Evolutionary conservation across 2,888 invertebrate genomes (phyloP), one percentile per base, ranked within the genome.

Genomic region (Celastrina argiolus): DNA sequence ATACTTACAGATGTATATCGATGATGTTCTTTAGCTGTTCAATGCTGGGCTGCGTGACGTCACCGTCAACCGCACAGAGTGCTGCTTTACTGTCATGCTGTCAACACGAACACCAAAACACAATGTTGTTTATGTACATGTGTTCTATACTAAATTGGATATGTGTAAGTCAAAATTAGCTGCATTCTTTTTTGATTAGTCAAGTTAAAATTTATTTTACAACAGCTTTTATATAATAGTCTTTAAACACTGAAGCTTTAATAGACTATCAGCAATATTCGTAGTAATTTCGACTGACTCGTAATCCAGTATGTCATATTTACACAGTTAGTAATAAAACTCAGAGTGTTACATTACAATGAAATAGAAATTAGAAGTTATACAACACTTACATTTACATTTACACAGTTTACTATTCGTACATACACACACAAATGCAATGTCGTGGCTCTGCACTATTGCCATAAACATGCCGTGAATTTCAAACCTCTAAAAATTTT

Each of bases 71-170:
- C n/a, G 73, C 63, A 39, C 69, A 67, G 70, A 72, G 67, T 70
- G 76, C 73, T 72, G 75, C 73, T 69, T 78, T 75, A 74, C 81
- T 81, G 77, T 87, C 89, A 85, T 87, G 88, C 90, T 90, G 90
- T 84, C 85, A 84, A 88, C 82, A 87, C 82, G 81, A 76, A 82
- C 83, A 84, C 76, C 73, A 70, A 77, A 39, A 74, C 80, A 80
- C 76, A 65, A 70, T 70, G 69, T 70, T 77, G 77, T 79, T 79
- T 66, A 67, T 75, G 78, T 74, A 76, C 69, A 74, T 75, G 76
- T 75, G 75, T 71, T 73, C 68, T 66, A 72, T 72, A 45, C 69
- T 75, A 74, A 75, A 71, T 74, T 74, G 72, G 65, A 64, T 64
- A 65, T 56, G 63, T 42, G 45, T 18, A 18, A 45, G 18, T 45